Evolutionary conservation across 1,140 invertebrate genomes (phyloP), one percentile per base, ranked within the genome.

Genomic region (Onthophagus taurus): DNA sequence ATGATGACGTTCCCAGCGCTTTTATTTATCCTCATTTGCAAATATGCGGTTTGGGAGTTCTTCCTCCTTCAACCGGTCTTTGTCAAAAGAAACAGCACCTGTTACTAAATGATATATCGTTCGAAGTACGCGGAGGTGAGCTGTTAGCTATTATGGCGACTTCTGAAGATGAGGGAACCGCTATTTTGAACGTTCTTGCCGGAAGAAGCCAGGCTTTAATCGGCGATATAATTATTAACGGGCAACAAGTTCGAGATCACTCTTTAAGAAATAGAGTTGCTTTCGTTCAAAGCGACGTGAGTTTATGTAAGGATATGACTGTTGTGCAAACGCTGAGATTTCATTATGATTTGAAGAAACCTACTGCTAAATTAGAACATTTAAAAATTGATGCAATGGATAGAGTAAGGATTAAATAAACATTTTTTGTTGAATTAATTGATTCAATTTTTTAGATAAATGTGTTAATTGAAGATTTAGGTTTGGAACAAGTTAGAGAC

Each of bases 101-200:
- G 4, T 55, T 82, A 2, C 59, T 89, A 23, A 78, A 83, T 36
- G 78, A 80, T 8, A 71, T 90, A 6, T 81, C 80, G 1, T 74
- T 91, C 47, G 86, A 96, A 65, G 85, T 85, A 4, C 80, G 82
- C 44, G 90, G 87, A 0, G 89, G 89, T 4, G 92, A 96, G 68
- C 76, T 95, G 9, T 65, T 96, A 43, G 89, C 88, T 1, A 72
- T 96, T 8, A 81, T 96, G 78, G 79, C 90, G 0, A 95, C 91
- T 0, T 74, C 76, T 17, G 85, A 83, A 46, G 64, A 70, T 7
- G 87, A 90, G 65, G 86, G 86, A 5, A 84, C 82, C 4, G 77
- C 81, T 1, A 68, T 96, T 11, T 66, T 95, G 34, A 85, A 93
- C 55, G 78, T 87, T 1, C 65, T 95, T 20, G 78, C 86, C 4